Percentiles rank a stretch among this genome's conserved stretches.
phyloP scores from a whole-genome alignment of 2,888 invertebrate species.

The Syritta pipiens region DNA sequence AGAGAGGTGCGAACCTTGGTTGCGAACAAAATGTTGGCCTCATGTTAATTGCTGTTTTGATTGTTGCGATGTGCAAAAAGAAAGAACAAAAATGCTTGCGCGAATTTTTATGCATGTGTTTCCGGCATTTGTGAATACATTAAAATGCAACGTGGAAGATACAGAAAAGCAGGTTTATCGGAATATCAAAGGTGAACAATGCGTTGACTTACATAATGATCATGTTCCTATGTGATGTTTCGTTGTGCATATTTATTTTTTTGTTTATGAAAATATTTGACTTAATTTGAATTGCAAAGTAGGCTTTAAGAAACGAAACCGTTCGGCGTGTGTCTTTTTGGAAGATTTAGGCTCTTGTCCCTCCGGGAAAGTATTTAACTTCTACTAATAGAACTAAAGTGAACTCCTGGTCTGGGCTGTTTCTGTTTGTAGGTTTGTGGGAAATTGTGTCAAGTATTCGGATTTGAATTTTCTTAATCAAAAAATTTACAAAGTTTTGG shows the following conservation, averaged over 20 bases:
- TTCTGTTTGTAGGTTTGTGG: slow-evolving; percentile 33
- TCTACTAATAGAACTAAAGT: slow-evolving; percentile 2
- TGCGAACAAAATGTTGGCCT: too few species aligned
- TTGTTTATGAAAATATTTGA: background rate
- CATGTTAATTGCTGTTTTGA: slow-evolving; percentile 2
- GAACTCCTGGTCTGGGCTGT: slow-evolving; percentile 12
- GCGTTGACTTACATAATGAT: slow-evolving; percentile 18
- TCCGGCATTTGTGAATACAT: slow-evolving; percentile 28
- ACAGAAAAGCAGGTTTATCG: too few species aligned
- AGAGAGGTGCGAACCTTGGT: too few species aligned
- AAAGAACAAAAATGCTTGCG: slow-evolving; percentile 16
- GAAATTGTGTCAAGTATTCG: slow-evolving; percentile 41
- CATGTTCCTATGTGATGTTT: too few species aligned
- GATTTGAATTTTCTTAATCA: slow-evolving; percentile 12
- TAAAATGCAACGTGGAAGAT: too few species aligned
- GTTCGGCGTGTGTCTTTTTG: background rate
- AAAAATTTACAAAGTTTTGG: too few species aligned
- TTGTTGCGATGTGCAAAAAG: background rate
- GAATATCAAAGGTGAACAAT: background rate
- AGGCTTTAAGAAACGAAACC: background rate
- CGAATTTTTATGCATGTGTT: slow-evolving; percentile 1
- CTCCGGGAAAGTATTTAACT: slow-evolving; percentile 22
- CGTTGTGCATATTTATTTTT: slow-evolving; percentile 6
- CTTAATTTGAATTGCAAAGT: slow-evolving; percentile 33
- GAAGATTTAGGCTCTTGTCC: background rate